These are phyloP conservation scores for Turnix velox DNA, from an alignment of 2,113 vertebrate species.

Conservation along the genomic window DNA sequence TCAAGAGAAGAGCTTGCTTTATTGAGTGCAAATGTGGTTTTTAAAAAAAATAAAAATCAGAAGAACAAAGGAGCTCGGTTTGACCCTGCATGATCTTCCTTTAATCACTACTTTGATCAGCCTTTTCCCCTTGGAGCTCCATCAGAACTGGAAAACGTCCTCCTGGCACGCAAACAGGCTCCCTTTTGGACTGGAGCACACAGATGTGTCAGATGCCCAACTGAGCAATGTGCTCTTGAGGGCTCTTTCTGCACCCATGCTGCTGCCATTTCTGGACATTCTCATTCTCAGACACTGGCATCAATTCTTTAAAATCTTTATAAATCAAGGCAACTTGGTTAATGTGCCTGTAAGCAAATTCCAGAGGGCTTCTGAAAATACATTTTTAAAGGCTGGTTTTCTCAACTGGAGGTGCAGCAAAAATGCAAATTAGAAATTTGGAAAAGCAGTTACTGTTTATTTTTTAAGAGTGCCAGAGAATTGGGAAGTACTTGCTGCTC, in stretches of 20 bases:
- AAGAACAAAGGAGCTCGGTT: conserved; percentile 55
- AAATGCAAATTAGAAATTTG: not conserved
- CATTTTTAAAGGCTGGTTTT: not conserved
- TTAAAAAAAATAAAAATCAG: not conserved
- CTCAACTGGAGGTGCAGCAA: not conserved
- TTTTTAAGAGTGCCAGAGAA: not conserved
- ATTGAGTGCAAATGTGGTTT: conserved; percentile 36
- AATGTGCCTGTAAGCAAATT: not conserved
- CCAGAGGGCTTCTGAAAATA: not conserved
- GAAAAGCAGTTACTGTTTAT: not conserved
- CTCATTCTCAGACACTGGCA: not conserved
- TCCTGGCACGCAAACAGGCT: conserved; percentile 29
- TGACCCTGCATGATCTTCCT: conserved; percentile 48
- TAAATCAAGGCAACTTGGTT: not conserved
- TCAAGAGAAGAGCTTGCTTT: conserved; percentile 23
- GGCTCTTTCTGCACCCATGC: not conserved
- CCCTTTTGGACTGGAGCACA: not conserved
- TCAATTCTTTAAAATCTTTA: not conserved
- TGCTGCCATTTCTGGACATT: not conserved
- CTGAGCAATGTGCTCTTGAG: not conserved
- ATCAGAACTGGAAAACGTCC: conserved; percentile 1
- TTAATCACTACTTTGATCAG: conserved; percentile 72
- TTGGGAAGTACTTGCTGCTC: not conserved
- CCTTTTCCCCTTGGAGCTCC: conserved; percentile 42
- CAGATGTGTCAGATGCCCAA: not conserved